A percentile compares a stretch with the other conserved stretches of the same genome.
Evolutionary conservation across 1,140 invertebrate genomes (phyloP).

Genomic region (Cataglyphis hispanica): DNA sequence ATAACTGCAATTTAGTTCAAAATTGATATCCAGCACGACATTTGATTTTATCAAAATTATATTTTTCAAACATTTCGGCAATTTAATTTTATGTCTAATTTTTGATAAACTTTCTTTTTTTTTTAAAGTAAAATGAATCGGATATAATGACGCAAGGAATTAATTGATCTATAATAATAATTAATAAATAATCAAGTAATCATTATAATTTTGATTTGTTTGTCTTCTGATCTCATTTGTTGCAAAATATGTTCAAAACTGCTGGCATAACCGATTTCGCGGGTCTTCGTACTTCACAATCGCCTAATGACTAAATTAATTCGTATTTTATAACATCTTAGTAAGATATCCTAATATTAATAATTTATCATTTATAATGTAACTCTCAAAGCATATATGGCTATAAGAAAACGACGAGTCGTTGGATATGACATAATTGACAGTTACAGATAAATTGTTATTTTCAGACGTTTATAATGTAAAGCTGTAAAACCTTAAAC

Average conservation of each 20-base stretch:
- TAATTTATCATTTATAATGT: neutral
- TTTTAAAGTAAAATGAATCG: slow-evolving; percentile 12
- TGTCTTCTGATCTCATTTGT: neutral
- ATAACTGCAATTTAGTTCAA: too few relatives aligned
- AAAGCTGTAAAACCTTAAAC: slow-evolving; percentile 37
- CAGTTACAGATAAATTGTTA: slow-evolving; percentile 42
- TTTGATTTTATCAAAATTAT: too few relatives aligned
- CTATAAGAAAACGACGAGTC: slow-evolving; percentile 39
- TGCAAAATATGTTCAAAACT: slow-evolving; percentile 28
- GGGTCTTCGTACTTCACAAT: slow-evolving; percentile 54
- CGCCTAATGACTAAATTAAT: slow-evolving; percentile 35
- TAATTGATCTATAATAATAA: slow-evolving; percentile 32
- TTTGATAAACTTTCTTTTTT: neutral
- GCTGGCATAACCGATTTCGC: slow-evolving; percentile 18
- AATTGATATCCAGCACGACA: too few relatives aligned
- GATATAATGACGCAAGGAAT: slow-evolving; percentile 26
- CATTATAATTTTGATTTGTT: slow-evolving; percentile 31
- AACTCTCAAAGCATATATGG: slow-evolving; percentile 42
- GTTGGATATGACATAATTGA: slow-evolving; percentile 58
- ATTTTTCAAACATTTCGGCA: neutral
- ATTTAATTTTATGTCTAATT: neutral
- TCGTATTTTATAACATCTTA: neutral
- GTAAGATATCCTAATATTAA: slow-evolving; percentile 7
- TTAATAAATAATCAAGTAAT: slow-evolving; percentile 17
- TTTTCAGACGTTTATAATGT: slow-evolving; percentile 16